These are phyloP conservation scores for Alectura lathami DNA, from an alignment of 2,113 vertebrate genomes.

Conservation along the genomic window DNA sequence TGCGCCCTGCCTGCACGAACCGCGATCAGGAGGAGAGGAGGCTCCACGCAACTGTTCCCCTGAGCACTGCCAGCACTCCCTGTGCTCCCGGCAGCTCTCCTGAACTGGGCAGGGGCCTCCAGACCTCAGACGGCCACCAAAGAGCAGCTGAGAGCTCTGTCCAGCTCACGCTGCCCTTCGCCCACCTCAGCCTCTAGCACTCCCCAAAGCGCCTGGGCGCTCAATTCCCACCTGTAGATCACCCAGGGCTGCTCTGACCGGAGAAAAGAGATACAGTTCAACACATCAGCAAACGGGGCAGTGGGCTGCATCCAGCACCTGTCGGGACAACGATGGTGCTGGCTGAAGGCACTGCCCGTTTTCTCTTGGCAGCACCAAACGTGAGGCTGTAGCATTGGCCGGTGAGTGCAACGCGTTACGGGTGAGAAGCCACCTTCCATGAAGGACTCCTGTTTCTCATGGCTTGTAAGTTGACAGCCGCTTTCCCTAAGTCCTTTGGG, in stretches of 20 bases:
- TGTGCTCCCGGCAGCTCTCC: neutral
- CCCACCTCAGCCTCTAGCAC: neutral
- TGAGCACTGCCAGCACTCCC: rapidly evolving
- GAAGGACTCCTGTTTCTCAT: slow-evolving; percentile 1
- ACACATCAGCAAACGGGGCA: rapidly evolving
- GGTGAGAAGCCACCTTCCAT: neutral
- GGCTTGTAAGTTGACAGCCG: neutral
- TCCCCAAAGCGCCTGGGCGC: rapidly evolving
- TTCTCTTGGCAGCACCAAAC: neutral
- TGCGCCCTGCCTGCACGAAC: rapidly evolving
- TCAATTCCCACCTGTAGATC: neutral
- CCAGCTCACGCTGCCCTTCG: neutral
- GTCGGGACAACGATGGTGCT: neutral
- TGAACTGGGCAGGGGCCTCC: neutral
- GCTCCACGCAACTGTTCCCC: too few relatives aligned
- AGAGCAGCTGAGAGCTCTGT: neutral
- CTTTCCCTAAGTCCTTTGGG: neutral
- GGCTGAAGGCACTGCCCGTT: neutral
- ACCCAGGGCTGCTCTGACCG: neutral
- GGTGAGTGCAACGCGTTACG: neutral
- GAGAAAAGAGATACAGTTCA: neutral
- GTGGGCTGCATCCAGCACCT: neutral
- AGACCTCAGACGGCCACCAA: neutral
- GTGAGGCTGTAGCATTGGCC: neutral
- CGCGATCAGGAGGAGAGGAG: too few relatives aligned